Evolutionary conservation across 2,797 vertebrate genomes (phyloP), one percentile per base, ranked within the genome.

Genomic region (Helicolenus hilgendorfi): DNA sequence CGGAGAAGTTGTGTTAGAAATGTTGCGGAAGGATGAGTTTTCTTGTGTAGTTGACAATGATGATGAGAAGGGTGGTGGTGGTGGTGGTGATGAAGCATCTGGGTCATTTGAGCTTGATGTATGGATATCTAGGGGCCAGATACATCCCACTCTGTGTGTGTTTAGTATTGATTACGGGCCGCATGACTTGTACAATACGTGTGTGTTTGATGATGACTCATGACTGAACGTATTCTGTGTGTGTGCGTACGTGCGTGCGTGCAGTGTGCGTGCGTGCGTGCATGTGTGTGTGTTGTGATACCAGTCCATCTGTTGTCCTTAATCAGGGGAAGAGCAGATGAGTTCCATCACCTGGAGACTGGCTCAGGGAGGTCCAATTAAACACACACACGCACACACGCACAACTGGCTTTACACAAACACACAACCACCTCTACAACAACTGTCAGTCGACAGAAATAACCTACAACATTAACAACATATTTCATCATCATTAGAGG

Each of bases 301-400:
- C 83, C 83, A 86, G 90, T 95, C 95, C 95, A 95, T 95, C 95
- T 97, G 96, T 96, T 96, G 94, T 93, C 89, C 92, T 95, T 96
- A 96, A 96, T 96, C 91, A 96, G 90, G 81, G 86, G 80, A 76
- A 92, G 94, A 96, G 89, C 95, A 96, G 92, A 95, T 95, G 95
- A 95, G 95, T 94, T 94, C 92, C 79, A 14, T 96, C 93, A 96
- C 96, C 96, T 96, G 94, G 91, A 96, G 95, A 94, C 88, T 93
- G 87, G 89, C 96, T 94, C 89, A 88, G 92, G 95, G 96, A 94
- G 90, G 94, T 95, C 95, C 96, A 97, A 97, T 97, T 96, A 97
- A 96, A 92, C 93, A 92, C 87, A 89, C 81, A 69, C 77, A 79
- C 70, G n/a, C 77, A 72, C 56, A 71, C 27, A 73, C 5, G 14